A percentile compares a stretch with the other conserved stretches of the same genome.
phyloP scores from a whole-genome alignment of 2,797 vertebrate species.

The Crypturellus tataupa region DNA sequence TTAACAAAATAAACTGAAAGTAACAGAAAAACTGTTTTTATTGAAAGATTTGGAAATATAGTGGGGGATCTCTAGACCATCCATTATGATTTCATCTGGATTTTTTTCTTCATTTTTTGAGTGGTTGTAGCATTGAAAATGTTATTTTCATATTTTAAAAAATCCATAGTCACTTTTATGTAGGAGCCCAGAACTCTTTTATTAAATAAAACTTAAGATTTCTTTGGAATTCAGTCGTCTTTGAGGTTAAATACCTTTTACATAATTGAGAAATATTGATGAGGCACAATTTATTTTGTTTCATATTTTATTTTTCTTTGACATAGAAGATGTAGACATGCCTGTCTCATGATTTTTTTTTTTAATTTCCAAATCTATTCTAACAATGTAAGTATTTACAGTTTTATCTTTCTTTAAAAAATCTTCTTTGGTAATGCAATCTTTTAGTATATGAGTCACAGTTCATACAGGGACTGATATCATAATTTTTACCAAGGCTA shows the following conservation, averaged over 20 bases:
- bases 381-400: neutral
- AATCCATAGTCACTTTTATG: neutral
- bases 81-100: neutral
- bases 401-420: neutral
- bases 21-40: neutral
- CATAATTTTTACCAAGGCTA: neutral
- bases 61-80: neutral
- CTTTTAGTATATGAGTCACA: neutral
- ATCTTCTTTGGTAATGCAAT: neutral
- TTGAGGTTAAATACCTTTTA: neutral
- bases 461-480: neutral
- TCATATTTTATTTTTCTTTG: neutral
- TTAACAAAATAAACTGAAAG: neutral
- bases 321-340: neutral
- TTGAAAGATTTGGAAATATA: neutral
- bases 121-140: neutral
- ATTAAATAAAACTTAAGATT: neutral
- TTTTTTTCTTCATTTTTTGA: neutral
- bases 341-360: rapidly evolving
- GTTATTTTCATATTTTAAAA: neutral
- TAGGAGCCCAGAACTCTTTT: neutral
- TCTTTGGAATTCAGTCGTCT: neutral
- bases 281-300: neutral
- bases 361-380: neutral
- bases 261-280: neutral